A percentile compares a stretch with the other conserved stretches of the same genome.
Conservation (phyloP, 2,797 vertebrate genomes). For the Bradypodion pumilum region DNA sequence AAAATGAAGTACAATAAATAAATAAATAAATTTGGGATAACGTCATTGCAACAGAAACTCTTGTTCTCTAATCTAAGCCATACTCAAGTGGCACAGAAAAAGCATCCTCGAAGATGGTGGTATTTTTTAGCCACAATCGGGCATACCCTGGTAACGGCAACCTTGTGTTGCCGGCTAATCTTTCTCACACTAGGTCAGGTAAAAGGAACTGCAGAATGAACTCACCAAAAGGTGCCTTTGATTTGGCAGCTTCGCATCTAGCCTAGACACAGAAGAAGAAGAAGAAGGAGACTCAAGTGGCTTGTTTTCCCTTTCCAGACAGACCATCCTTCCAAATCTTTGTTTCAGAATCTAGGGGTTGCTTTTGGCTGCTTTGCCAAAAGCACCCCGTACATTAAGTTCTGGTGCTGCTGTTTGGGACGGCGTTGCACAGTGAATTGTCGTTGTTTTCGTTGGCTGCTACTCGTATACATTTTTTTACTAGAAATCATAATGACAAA, state of each 20-base stretch:
- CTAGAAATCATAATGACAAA: no score
- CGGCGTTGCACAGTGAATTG: background rate
- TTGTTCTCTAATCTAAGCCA: constrained; percentile 15
- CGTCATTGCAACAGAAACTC: constrained; percentile 4
- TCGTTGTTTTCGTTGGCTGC: no score
- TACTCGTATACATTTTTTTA: no score
- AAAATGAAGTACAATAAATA: background rate
- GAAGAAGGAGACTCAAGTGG: constrained; percentile 2
- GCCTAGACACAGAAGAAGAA: no score
- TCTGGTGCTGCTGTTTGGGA: constrained; percentile 34
- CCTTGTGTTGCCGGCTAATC: no score
- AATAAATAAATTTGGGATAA: background rate
- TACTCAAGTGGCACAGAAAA: constrained; percentile 11
- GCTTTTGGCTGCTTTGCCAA: constrained; percentile 47
- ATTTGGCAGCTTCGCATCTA: no score
- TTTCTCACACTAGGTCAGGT: no score
- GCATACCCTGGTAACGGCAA: no score
- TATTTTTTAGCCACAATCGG: no score
- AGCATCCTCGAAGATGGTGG: no score
- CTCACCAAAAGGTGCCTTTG: no score
- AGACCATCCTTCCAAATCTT: constrained; percentile 10
- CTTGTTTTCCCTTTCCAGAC: constrained; percentile 22
- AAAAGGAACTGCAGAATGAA: no score
- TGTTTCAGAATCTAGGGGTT: background rate
- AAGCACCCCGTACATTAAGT: constrained; percentile 12